Evolutionary conservation across 2,888 invertebrate genomes (phyloP), one percentile per base, ranked within the genome.

Genomic region (Thecocarcelia acutangulata): DNA sequence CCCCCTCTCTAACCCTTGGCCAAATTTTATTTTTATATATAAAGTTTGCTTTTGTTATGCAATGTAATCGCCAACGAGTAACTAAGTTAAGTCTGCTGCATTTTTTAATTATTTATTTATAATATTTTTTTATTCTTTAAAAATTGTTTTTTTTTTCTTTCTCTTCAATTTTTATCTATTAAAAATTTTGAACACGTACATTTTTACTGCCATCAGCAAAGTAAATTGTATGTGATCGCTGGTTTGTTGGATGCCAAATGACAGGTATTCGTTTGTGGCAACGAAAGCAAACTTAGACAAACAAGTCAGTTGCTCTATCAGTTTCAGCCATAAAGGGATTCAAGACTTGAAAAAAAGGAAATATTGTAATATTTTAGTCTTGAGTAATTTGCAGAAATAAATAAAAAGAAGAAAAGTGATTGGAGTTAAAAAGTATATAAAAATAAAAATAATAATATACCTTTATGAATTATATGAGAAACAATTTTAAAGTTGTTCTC

Each of bases 131-230:
- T 69, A 12, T 46, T 46, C 33, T 13, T 40, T 40, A 17, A 3
- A 17, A 19, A 15, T 8, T 12, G 1, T 59, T 44, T 28, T 33
- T 21, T 73, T 64, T 19, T 15, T 40, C 37, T 73, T 64, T 19
- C 13, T 40, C 37, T 66, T 59, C 44, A 33, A 59, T 56, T 56
- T 77, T 50, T 69, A 68, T 63, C 69, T 72, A 58, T 58, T 72
- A 64, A 2, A 72, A 70, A 78, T 78, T 78, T 78, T 72, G 40
- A 72, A 37, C 77, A 78, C 77, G 77, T 78, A 78, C 70, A 42
- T 42, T 78, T 72, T 72, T 64, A 77, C 63, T 64, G 24, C 70
- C 77, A 70, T 77, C 63, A 28, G 40, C 48, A 54, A 54, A 76
- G 52, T 54, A 76, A 76, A 61, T 54, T 63, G 40, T 52, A 19